Base-by-base conservation (phyloP, 2,797 vertebrate genomes). In the Serranus cabrilla region DNA sequence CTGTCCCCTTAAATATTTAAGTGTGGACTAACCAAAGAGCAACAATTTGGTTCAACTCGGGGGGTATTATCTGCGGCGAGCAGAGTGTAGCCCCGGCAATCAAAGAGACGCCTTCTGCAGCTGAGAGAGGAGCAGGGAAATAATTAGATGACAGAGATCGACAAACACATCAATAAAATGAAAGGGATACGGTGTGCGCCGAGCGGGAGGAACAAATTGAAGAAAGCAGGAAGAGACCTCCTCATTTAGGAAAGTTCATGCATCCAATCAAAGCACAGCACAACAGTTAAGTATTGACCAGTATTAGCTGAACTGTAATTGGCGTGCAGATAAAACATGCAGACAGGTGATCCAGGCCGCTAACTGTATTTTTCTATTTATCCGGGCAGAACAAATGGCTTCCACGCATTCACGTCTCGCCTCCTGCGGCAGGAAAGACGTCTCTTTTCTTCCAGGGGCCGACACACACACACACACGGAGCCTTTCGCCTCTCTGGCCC, bases 101-200 rank as follows among this genome's bases (percentile, higher is more conserved):
- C 88, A 94, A 92, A 95, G 92, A 82, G 67, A 82, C 25, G 71
- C 84, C 76, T 87, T 82, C 84, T 76, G 77, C 74, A 72, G 82
- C 84, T 57, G 73, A 89, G 81, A 87, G 78, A 74, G 23, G 83
- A 75, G 78, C 79, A n/a, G 60, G 51, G 72, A 76, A 89, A 90
- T 85, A 88, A 90, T 88, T 80, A 89, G 87, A 87, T 84, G 84
- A 86, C 84, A 72, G 58, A 81, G 65, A 89, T 89, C 73, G 74
- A 88, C 83, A 92, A 88, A 91, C 89, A 76, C 76, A 85, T 89
- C 83, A 80, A 90, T 90, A 85, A 88, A 89, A 83, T 27, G 74
- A 86, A 69, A 77, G 78, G 52, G 69, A 86, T 78, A 49, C 66
- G 39, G 67, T 58, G 68, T 52, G 50, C 60, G 4, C 54, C 1